Conservation (phyloP, 2,113 vertebrate genomes). For the Thamnaconus septentrionalis region DNA sequence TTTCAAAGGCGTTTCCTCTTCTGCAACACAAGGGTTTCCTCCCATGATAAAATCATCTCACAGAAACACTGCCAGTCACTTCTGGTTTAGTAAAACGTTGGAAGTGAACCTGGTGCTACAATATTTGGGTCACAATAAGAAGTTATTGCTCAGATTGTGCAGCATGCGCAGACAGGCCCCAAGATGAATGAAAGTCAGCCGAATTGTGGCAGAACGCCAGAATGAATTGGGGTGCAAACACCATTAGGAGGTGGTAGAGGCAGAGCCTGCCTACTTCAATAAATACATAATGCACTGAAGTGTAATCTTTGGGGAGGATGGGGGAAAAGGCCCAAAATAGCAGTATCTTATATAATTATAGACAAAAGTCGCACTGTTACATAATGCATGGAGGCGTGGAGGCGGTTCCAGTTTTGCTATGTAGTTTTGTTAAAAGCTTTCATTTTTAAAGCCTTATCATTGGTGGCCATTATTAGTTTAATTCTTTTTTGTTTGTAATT, state of each 20-base stretch:
- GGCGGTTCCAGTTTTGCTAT: no score
- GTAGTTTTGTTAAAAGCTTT: no score
- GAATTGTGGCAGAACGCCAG: conserved; percentile 73
- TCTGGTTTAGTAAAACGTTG: conserved; percentile 69
- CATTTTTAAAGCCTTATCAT: no score
- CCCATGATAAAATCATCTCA: conserved; percentile 35
- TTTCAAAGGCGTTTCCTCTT: background rate
- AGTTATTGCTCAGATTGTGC: conserved; percentile 68
- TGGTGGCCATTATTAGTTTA: no score
- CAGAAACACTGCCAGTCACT: conserved; percentile 50
- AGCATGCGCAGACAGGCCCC: conserved; percentile 47
- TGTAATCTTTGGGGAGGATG: conserved; percentile 27
- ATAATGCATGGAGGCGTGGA: no score
- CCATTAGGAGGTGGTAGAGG: conserved; percentile 58
- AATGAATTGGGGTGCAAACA: conserved; percentile 66
- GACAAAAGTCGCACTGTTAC: no score
- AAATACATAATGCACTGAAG: conserved; percentile 48
- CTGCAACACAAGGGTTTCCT: conserved; percentile 5
- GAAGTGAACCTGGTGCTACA: conserved; percentile 65
- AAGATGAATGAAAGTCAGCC: conserved; percentile 84
- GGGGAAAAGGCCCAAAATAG: no score
- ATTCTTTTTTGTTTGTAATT: no score
- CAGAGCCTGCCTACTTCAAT: conserved; percentile 53
- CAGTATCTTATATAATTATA: no score
- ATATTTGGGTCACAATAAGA: conserved; percentile 75